Evolutionary conservation across 2,113 vertebrate species (phyloP), one percentile per base, ranked within the genome.

Genomic region (Caranx melampygus): DNA sequence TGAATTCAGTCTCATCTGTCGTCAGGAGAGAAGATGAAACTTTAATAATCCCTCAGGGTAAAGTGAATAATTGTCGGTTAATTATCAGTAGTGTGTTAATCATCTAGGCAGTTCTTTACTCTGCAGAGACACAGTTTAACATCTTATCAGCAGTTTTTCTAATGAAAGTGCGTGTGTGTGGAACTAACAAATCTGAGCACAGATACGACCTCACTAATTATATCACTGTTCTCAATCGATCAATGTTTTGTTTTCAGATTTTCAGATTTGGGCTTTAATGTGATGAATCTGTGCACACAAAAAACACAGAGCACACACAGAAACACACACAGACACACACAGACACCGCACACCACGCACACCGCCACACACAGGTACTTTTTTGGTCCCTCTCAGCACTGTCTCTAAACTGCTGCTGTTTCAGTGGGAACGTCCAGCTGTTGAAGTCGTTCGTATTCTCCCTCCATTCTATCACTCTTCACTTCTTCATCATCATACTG

Each of bases 371-470:
- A 26, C 26, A 26, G 26, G 26, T 37, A 37, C 5, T 5, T 37
- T n/a, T 37, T 37, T 37, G 5, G 37, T 37, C 37, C 37, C 37
- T 37, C 37, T 37, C 37, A 8, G 37, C 37, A 37, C 37, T 8
- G 8, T 37, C 37, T 37, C 37, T 37, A 37, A 37, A 37, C 37
- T 37, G 8, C 37, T 37, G 6, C 40, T 35, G 12, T 87, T 84
- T 34, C 65, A 89, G 88, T 89, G 85, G 88, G 85, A 89, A 31
- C 37, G 33, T 54, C 85, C 82, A 0, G 64, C 75, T 8, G 68
- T 78, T 34, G 82, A 89, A 57, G 47, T 87, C 0, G 35, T 85
- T 78, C 88, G 79, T 71, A 4, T 84, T 2, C 20, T 83, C 6
- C 73, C 74, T 63, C 51, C 49, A 0, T 58, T 83, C 26, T 80